A percentile compares a stretch with the other conserved stretches of the same genome.
These are phyloP conservation scores for Urocitellus parryii DNA, from an alignment of 2,113 vertebrate genomes.

Conservation along the genomic window DNA sequence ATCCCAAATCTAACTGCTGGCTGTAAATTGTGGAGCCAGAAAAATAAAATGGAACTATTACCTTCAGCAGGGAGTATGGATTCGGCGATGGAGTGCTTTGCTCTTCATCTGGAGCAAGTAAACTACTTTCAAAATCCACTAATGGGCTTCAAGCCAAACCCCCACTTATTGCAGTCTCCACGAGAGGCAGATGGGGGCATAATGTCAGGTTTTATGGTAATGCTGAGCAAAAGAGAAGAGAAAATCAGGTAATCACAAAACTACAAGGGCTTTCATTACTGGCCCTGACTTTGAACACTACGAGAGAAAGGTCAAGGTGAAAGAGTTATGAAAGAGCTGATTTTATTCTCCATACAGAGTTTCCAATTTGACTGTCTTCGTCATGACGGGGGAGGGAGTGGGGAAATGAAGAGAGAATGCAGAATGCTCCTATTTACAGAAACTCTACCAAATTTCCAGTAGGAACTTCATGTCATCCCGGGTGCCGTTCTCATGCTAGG, in stretches of 20 bases:
- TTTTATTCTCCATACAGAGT: not conserved
- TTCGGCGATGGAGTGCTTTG: constrained; percentile 68
- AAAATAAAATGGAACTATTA: constrained; percentile 81
- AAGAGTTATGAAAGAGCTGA: constrained; percentile 8
- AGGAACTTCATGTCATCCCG: constrained; percentile 21
- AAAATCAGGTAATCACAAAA: not conserved
- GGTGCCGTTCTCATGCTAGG: constrained; percentile 45
- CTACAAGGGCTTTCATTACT: constrained; percentile 60
- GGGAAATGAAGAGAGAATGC: constrained; percentile 45
- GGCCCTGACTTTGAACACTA: not conserved
- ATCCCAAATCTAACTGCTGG: constrained; percentile 72
- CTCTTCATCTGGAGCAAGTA: constrained; percentile 73
- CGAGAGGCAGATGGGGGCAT: not conserved
- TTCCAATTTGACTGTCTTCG: constrained; percentile 17
- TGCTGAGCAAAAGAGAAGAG: not conserved
- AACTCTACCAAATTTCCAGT: not conserved
- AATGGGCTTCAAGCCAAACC: constrained; percentile 58
- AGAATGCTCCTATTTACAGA: constrained; percentile 9
- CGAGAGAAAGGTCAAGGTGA: constrained; percentile 44
- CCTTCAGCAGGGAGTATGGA: constrained; percentile 69
- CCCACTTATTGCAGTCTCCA: constrained; percentile 61
- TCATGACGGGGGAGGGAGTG: not conserved
- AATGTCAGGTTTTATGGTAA: constrained; percentile 53
- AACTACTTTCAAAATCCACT: constrained; percentile 72
- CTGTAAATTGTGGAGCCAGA: constrained; percentile 75